These are phyloP conservation scores for Mellilla xanthometata DNA, from an alignment of 2,888 invertebrate genomes.

Conservation along the genomic window DNA sequence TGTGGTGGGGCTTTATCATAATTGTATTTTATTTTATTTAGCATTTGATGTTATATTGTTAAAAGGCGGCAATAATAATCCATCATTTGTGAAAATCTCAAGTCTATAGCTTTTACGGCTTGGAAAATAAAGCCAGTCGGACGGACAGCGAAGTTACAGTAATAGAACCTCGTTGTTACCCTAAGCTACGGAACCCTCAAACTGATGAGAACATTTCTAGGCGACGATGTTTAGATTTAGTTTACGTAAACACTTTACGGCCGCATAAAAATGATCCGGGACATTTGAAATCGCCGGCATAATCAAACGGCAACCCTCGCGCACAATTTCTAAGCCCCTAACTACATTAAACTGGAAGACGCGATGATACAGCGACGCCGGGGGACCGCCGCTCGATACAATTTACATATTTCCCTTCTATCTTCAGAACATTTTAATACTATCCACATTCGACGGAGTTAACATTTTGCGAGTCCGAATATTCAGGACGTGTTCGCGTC, in stretches of 20 bases:
- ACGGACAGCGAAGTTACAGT: too few species aligned
- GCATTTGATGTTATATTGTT: too few species aligned
- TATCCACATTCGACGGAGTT: slow-evolving; percentile 32
- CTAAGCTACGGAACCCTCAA: too few species aligned
- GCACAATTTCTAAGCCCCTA: slow-evolving; percentile 30
- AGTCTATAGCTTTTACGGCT: too few species aligned
- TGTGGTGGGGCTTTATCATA: too few species aligned
- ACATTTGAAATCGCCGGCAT: slow-evolving; percentile 31
- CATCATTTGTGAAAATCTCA: too few species aligned
- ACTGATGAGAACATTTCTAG: slow-evolving; percentile 15
- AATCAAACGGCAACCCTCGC: slow-evolving; percentile 31
- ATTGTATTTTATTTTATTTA: too few species aligned
- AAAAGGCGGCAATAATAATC: too few species aligned
- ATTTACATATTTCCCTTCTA: slow-evolving; percentile 33
- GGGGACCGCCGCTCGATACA: slow-evolving; percentile 28
- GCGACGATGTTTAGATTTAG: slow-evolving; percentile 28
- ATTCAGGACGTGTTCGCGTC: slow-evolving; percentile 17
- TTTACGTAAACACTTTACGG: slow-evolving; percentile 29
- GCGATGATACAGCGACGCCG: slow-evolving; percentile 28
- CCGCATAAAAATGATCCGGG: slow-evolving; percentile 32
- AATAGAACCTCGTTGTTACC: too few species aligned
- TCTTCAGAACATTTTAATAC: slow-evolving; percentile 33
- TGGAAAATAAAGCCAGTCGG: too few species aligned
- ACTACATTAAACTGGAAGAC: slow-evolving; percentile 32
- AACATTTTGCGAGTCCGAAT: slow-evolving; percentile 21